Conservation (phyloP, 2,113 vertebrate species). For the Phoenicopterus ruber region DNA sequence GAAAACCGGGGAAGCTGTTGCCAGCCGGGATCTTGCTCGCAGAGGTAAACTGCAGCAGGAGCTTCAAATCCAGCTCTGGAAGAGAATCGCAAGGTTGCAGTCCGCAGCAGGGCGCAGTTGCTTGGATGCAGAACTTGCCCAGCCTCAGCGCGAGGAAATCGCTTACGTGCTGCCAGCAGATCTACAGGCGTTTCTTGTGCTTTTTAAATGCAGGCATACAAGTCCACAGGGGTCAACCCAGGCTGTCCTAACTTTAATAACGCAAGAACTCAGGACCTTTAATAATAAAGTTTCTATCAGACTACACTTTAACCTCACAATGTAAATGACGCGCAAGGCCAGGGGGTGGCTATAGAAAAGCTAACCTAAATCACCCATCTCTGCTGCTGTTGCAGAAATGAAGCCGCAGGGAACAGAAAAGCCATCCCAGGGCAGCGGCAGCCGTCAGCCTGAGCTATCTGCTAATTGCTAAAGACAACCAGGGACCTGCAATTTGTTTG, state of each 20-base stretch:
- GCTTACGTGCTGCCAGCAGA: not conserved
- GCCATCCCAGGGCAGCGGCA: not conserved
- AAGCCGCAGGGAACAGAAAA: not conserved
- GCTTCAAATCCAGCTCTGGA: not conserved
- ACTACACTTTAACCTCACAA: fast-evolving
- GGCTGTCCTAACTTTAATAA: not conserved
- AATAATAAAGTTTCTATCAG: not conserved
- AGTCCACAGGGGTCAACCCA: not conserved
- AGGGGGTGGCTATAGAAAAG: not conserved
- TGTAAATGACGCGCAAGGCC: not conserved
- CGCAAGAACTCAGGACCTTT: not conserved
- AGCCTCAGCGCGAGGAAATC: not conserved
- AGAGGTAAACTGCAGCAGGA: not conserved
- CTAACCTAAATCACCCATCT: fast-evolving
- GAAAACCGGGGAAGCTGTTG: not conserved
- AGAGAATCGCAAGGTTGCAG: not conserved
- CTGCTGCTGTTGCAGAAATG: not conserved
- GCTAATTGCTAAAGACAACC: not conserved
- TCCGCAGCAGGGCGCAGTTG: not conserved
- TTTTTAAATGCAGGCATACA: not conserved
- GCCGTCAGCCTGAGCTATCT: not conserved
- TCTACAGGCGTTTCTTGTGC: not conserved
- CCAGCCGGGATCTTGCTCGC: not conserved
- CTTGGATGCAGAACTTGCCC: not conserved
- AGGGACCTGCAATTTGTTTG: not conserved